Evolutionary conservation across 2,797 vertebrate genomes (phyloP).

Genomic region (Vultur gryphus): DNA sequence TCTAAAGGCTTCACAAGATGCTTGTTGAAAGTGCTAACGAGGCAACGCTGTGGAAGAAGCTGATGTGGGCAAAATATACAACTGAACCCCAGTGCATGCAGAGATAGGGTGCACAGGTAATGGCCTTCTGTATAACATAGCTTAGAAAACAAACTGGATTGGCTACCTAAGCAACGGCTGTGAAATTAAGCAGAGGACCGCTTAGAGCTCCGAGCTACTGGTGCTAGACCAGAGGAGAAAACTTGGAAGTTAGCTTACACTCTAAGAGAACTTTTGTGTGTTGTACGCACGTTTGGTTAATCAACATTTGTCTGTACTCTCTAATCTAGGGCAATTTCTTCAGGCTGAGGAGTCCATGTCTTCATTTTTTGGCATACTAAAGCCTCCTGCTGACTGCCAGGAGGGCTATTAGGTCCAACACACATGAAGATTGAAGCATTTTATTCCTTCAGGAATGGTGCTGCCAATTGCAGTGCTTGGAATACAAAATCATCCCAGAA

Average conservation of each 20-base stretch:
- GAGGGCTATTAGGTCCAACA: background rate
- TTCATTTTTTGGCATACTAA: background rate
- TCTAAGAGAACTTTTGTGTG: background rate
- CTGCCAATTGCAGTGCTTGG: background rate
- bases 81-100: background rate
- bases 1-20: background rate
- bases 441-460: background rate
- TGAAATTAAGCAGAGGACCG: background rate
- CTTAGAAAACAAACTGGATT: background rate
- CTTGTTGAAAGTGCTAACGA: background rate
- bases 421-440: background rate
- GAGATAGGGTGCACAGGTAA: background rate
- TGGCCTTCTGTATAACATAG: background rate
- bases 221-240: background rate
- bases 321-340: background rate
- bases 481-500: background rate
- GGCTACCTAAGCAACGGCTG: background rate
- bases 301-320: background rate
- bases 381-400: background rate
- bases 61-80: background rate
- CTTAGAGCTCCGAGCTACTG: background rate
- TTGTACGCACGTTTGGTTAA: background rate
- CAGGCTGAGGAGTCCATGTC: background rate
- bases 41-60: background rate
- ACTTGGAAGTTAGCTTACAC: background rate